Evolutionary conservation across 2,797 vertebrate genomes (phyloP).

Genomic region (Chloroceryle inda): DNA sequence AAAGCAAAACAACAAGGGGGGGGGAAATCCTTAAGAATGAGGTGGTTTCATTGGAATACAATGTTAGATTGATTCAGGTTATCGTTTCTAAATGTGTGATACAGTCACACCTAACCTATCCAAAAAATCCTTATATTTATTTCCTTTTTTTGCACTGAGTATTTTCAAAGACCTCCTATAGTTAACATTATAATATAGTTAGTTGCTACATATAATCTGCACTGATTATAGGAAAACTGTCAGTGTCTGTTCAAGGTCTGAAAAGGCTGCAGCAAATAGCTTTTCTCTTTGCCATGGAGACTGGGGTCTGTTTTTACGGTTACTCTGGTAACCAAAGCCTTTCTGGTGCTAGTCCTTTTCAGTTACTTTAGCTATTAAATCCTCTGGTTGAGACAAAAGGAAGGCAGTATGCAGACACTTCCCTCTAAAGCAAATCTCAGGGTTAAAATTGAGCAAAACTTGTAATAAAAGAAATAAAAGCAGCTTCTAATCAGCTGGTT

Average conservation of each 20-base stretch:
- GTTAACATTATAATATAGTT: constrained; percentile 88
- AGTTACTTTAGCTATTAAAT: constrained; percentile 93
- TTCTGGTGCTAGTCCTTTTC: constrained; percentile 87
- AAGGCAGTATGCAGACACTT: constrained; percentile 87
- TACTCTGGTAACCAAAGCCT: constrained; percentile 94
- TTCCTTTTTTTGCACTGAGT: constrained; percentile 47
- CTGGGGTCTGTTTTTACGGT: constrained; percentile 91
- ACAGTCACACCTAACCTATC: constrained; percentile 38
- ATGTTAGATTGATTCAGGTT: constrained; percentile 53
- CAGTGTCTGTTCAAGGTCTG: constrained; percentile 89
- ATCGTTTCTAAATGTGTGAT: constrained; percentile 60
- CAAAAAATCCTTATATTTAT: constrained; percentile 55
- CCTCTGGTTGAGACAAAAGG: constrained; percentile 93
- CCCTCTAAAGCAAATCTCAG: constrained; percentile 87
- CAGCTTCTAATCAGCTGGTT: constrained; percentile 16
- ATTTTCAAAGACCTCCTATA: constrained; percentile 82
- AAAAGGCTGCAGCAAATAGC: constrained; percentile 91
- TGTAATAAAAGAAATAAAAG: constrained; percentile 64
- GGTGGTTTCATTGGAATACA: neutral
- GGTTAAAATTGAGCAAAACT: constrained; percentile 68
- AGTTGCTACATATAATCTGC: constrained; percentile 87
- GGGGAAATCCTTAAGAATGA: neutral
- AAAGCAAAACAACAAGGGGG: neutral
- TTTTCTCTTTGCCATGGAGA: constrained; percentile 95
- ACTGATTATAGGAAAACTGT: constrained; percentile 88